Percentiles rank a stretch among this genome's conserved stretches.
phyloP scores from a whole-genome alignment of 1,140 invertebrate genomes.

The Drosophila parabipectinata region DNA sequence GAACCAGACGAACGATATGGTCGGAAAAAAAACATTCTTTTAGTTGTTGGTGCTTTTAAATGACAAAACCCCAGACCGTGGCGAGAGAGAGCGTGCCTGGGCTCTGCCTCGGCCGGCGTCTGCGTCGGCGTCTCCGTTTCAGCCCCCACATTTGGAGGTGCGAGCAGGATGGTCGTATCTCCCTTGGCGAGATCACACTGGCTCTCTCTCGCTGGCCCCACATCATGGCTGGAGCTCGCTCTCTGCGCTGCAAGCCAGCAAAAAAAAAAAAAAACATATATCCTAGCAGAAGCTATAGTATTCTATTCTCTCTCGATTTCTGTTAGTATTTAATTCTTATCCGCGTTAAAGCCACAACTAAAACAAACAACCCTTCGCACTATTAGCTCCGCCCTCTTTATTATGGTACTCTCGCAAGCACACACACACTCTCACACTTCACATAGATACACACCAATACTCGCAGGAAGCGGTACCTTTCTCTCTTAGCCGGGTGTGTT shows the following conservation, averaged over 20 bases:
- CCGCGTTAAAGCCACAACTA: not conserved
- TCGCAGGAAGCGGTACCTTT: not conserved
- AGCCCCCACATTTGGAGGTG: slow-evolving; percentile 28
- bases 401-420: not conserved
- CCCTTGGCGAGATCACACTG: not conserved
- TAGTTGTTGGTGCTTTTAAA: slow-evolving; percentile 6
- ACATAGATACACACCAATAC: slow-evolving; percentile 81
- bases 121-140: slow-evolving; percentile 20
- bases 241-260: not conserved
- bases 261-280: too few species aligned
- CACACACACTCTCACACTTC: slow-evolving; percentile 22
- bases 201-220: slow-evolving; percentile 7
- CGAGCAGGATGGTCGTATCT: slow-evolving; percentile 15
- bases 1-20: not conserved
- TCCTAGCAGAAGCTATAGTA: slow-evolving; percentile 2
- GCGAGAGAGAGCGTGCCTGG: not conserved
- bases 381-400: slow-evolving; percentile 24
- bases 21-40: slow-evolving; percentile 3
- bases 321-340: slow-evolving; percentile 1
- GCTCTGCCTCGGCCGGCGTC: not conserved
- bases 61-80: slow-evolving; percentile 1
- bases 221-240: slow-evolving; percentile 20
- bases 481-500: slow-evolving; percentile 1
- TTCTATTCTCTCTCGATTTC: not conserved
- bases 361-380: slow-evolving; percentile 27